Evolutionary conservation across 2,888 invertebrate species (phyloP).

Genomic region (Tenthredo amoena): DNA sequence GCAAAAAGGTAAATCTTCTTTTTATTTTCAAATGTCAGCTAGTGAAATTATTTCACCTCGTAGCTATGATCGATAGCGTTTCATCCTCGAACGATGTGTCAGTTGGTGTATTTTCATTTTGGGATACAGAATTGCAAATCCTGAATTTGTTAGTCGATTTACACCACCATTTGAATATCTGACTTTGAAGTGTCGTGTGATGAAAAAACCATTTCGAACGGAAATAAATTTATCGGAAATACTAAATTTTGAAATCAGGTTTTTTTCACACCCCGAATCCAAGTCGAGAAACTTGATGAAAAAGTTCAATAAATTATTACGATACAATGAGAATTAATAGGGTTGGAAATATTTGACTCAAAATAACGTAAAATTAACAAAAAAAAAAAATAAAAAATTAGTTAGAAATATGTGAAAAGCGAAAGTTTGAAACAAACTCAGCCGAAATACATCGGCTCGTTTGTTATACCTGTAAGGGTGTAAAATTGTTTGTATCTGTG

Average conservation of each 20-base stretch:
- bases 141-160: not conserved
- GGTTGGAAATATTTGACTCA: not conserved
- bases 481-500: not conserved
- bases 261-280: not conserved
- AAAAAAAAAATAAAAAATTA: not conserved
- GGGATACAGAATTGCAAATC: not conserved
- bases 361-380: not conserved
- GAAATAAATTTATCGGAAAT: not conserved
- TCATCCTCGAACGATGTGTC: not conserved
- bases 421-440: not conserved
- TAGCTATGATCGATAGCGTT: not conserved
- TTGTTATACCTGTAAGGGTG: not conserved
- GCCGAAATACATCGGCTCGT: not conserved
- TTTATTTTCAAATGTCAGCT: not conserved
- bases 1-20: not conserved
- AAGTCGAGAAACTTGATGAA: not conserved
- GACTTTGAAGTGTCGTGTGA: not conserved
- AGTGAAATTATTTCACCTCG: not conserved
- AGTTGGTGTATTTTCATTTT: not conserved
- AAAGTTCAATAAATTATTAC: not conserved
- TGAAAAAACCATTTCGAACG: not conserved
- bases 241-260: not conserved
- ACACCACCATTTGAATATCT: constrained; percentile 1
- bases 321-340: not conserved
- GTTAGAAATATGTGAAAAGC: not conserved